A percentile compares a stretch with the other conserved stretches of the same genome.
phyloP scores from a whole-genome alignment of 2,797 vertebrate genomes.

The Acanthornis magna region DNA sequence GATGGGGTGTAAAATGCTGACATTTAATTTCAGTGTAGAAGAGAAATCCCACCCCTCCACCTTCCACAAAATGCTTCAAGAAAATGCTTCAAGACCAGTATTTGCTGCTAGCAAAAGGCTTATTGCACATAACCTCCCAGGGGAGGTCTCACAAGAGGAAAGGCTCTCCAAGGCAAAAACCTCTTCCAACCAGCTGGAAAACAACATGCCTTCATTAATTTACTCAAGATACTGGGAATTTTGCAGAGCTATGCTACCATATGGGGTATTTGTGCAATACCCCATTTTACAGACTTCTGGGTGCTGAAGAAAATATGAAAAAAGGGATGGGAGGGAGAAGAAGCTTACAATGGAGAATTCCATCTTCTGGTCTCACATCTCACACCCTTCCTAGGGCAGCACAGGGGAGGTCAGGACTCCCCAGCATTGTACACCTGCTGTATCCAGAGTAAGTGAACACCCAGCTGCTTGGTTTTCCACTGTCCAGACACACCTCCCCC shows the following conservation, averaged over 20 bases:
- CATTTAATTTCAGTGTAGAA: neutral
- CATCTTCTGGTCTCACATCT: neutral
- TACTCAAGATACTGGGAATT: neutral
- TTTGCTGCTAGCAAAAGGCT: conserved; percentile 3
- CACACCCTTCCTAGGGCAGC: neutral
- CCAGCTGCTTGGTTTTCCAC: neutral
- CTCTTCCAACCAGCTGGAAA: conserved; percentile 4
- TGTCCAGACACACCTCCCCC: neutral
- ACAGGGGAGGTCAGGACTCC: neutral
- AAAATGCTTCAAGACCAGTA: neutral
- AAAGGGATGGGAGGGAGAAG: neutral
- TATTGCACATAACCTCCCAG: neutral
- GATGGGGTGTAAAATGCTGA: neutral
- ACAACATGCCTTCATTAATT: neutral
- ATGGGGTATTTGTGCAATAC: neutral
- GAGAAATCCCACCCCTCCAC: neutral
- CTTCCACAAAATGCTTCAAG: neutral
- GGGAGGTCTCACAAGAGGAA: neutral
- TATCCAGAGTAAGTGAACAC: neutral
- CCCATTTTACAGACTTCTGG: neutral
- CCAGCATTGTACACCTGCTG: neutral
- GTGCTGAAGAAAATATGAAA: neutral
- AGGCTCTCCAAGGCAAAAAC: neutral
- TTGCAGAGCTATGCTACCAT: neutral
- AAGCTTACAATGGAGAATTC: neutral